phyloP scores from a whole-genome alignment of 2,797 vertebrate genomes.

The Novumbra hubbsi region DNA sequence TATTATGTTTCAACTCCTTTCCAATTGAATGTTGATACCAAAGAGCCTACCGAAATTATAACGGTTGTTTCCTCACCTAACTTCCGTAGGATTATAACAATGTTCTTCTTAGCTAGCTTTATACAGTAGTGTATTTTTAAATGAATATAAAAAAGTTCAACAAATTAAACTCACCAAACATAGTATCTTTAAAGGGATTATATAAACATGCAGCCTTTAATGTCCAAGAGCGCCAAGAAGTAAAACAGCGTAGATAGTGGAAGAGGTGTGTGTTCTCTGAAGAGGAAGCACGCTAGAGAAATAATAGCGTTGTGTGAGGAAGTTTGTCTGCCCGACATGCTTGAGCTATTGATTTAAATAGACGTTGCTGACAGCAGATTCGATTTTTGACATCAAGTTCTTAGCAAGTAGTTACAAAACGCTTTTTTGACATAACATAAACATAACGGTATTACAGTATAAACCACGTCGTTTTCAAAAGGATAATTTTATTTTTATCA shows the following conservation, averaged over 20 bases:
- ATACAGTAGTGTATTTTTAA: background rate
- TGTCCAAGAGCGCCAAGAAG: constrained; percentile 25
- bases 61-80: background rate
- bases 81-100: background rate
- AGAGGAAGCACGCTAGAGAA: constrained; percentile 22
- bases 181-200: constrained; percentile 1
- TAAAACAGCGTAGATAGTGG: constrained; percentile 18
- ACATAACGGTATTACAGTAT: background rate
- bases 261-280: background rate
- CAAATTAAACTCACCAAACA: background rate
- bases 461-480: background rate
- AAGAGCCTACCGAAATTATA: background rate
- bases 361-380: background rate
- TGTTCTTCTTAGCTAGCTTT: background rate
- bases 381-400: background rate
- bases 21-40: background rate
- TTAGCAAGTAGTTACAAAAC: background rate
- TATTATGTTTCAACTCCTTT: background rate
- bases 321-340: constrained; percentile 22
- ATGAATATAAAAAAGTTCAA: background rate
- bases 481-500: background rate
- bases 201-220: background rate
- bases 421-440: background rate
- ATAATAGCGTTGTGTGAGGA: constrained; percentile 32
- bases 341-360: background rate